Conservation (phyloP, 2,888 invertebrate genomes). For the Heteromyza rotundicornis region DNA sequence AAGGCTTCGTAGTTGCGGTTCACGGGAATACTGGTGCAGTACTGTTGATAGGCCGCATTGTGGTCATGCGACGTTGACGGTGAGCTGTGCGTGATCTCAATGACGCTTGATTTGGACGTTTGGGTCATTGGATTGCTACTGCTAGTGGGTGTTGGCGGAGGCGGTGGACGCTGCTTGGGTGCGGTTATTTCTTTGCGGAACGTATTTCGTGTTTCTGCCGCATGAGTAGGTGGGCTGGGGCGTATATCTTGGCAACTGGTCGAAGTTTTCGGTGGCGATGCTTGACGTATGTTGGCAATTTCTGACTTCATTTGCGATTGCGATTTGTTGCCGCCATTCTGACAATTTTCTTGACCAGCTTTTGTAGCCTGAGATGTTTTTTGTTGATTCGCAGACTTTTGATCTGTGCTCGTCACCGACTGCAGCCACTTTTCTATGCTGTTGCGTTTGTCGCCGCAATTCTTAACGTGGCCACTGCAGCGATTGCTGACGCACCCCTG, state of each 20-base stretch:
- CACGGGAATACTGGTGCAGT: constrained; percentile 16
- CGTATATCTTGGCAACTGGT: neutral
- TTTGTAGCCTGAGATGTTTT: neutral
- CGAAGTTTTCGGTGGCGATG: constrained; percentile 28
- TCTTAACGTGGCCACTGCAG: constrained; percentile 52
- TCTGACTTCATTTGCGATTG: neutral
- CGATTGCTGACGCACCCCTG: constrained; percentile 45
- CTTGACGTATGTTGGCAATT: neutral
- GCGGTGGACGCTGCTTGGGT: constrained; percentile 58
- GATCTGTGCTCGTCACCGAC: constrained; percentile 67
- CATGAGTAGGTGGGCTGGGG: neutral
- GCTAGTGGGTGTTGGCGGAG: constrained; percentile 42
- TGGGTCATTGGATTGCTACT: neutral
- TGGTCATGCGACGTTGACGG: neutral
- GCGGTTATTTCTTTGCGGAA: constrained; percentile 45
- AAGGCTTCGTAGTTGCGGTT: constrained; percentile 40
- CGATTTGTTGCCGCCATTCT: neutral
- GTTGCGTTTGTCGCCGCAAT: constrained; percentile 74
- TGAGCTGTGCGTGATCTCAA: constrained; percentile 7
- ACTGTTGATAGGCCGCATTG: constrained; percentile 10
- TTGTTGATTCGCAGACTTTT: constrained; percentile 3
- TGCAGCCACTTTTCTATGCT: constrained; percentile 80
- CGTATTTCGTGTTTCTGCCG: constrained; percentile 32
- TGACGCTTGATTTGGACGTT: neutral
- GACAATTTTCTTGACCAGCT: too few species aligned